These are phyloP conservation scores for Macquaria ambigua DNA, from an alignment of 2,113 vertebrate genomes.

Conservation along the genomic window DNA sequence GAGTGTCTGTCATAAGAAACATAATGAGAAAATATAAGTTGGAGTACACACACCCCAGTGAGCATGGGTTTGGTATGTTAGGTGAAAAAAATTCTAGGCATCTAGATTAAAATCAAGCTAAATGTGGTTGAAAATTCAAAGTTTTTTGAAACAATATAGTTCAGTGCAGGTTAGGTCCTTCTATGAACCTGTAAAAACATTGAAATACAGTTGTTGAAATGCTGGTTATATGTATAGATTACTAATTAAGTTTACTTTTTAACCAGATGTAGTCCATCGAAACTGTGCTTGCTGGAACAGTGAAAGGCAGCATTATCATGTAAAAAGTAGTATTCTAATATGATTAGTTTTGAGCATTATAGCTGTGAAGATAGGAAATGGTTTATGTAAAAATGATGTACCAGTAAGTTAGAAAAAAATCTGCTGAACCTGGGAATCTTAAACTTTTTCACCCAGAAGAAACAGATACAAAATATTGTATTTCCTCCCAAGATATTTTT, in stretches of 20 bases:
- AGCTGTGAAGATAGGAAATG: too few relatives aligned
- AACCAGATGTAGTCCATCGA: neutral
- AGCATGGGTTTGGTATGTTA: neutral
- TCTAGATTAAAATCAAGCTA: neutral
- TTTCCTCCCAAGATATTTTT: neutral
- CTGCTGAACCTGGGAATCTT: neutral
- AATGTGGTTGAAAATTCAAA: neutral
- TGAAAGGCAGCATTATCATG: neutral
- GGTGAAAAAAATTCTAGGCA: neutral
- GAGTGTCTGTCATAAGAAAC: slow-evolving; percentile 47
- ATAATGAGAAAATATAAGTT: neutral
- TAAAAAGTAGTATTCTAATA: too few relatives aligned
- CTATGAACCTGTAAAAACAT: neutral
- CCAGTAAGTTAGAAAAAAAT: neutral
- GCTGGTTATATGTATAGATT: neutral
- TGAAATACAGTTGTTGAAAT: neutral
- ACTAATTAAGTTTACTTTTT: too few relatives aligned
- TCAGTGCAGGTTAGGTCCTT: neutral
- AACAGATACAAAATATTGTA: neutral
- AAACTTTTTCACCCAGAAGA: neutral
- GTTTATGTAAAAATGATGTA: too few relatives aligned
- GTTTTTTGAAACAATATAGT: neutral
- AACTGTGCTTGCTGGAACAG: neutral
- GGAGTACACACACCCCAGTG: neutral
- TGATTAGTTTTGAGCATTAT: too few relatives aligned